Conservation (phyloP, 2,113 vertebrate genomes). For the Cariama cristata region DNA sequence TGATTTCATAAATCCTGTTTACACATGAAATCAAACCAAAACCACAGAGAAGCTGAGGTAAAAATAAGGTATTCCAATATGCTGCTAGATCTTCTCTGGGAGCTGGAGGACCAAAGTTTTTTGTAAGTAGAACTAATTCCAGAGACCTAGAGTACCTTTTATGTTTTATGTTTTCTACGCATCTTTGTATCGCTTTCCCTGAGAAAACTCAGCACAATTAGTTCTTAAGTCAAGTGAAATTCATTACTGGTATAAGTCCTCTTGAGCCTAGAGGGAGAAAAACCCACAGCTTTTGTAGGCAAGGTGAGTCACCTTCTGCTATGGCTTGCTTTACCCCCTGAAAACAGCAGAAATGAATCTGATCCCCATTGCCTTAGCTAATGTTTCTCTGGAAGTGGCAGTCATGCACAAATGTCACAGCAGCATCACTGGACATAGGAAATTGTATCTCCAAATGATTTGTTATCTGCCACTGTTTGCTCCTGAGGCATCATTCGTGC, state of each 20-base stretch:
- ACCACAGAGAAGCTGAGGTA: not conserved
- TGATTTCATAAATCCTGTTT: not conserved
- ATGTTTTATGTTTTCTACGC: not conserved
- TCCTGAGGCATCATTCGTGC: not conserved
- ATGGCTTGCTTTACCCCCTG: not conserved
- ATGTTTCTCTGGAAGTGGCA: not conserved
- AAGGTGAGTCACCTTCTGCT: not conserved
- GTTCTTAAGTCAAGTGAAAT: not conserved
- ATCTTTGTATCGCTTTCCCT: rapidly evolving
- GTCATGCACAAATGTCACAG: not conserved
- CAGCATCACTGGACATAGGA: not conserved
- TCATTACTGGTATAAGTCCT: not conserved
- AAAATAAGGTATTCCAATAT: not conserved
- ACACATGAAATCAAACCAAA: not conserved
- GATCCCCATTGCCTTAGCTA: rapidly evolving
- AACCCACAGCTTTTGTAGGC: not conserved
- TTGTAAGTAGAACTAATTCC: not conserved
- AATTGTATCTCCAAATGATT: not conserved
- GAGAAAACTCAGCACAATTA: not conserved
- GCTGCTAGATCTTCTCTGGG: not conserved
- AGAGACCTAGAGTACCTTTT: not conserved
- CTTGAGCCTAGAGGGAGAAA: not conserved
- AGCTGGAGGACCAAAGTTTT: not conserved
- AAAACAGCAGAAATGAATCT: not conserved
- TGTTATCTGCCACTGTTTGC: not conserved